These are phyloP conservation scores for Lates japonicus DNA, from an alignment of 2,797 vertebrate species.

Conservation along the genomic window DNA sequence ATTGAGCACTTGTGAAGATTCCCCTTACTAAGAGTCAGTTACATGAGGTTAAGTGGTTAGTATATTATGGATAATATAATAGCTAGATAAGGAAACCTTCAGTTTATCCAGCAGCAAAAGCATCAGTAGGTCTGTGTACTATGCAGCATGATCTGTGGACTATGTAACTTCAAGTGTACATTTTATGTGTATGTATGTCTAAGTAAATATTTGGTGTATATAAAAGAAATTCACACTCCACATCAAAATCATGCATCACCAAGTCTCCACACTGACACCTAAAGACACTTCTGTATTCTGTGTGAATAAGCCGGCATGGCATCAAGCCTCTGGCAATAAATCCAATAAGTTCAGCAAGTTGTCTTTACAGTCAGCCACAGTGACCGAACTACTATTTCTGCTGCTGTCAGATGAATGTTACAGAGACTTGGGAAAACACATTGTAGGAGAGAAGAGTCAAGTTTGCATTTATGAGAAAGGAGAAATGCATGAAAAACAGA, in stretches of 20 bases:
- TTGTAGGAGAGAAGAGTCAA: background rate
- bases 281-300: background rate
- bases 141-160: background rate
- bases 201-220: background rate
- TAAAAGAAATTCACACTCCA: background rate
- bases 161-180: background rate
- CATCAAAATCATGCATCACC: background rate
- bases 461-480: background rate
- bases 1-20: background rate
- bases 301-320: conserved; percentile 7
- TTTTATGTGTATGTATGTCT: background rate
- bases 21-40: background rate
- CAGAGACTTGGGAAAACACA: background rate
- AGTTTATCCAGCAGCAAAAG: background rate
- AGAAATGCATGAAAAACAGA: background rate
- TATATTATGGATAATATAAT: background rate
- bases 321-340: conserved; percentile 29
- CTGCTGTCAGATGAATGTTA: conserved; percentile 18
- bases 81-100: background rate
- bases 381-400: conserved; percentile 19
- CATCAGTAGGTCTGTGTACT: background rate
- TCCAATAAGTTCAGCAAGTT: conserved; percentile 17
- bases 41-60: background rate
- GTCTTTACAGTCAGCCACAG: conserved; percentile 21
- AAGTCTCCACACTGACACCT: background rate